Evolutionary conservation across 2,797 vertebrate genomes (phyloP).

Genomic region (Parauchenoglanis punctatus): DNA sequence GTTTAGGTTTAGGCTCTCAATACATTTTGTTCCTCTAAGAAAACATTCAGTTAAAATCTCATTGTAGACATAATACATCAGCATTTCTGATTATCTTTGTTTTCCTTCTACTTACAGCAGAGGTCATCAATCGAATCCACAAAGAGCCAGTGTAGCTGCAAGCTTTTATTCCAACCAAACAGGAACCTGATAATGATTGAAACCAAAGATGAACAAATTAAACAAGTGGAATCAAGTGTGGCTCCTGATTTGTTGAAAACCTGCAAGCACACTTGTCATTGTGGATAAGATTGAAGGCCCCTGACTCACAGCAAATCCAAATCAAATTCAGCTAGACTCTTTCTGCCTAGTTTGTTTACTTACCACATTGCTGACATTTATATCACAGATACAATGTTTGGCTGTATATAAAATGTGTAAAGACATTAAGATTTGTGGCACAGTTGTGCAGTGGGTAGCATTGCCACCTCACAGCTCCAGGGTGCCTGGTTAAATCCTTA

Average conservation of each 20-base stretch:
- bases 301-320: not conserved
- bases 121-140: no score
- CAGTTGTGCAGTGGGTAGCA: not conserved
- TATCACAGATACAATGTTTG: not conserved
- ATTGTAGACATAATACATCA: not conserved
- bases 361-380: not conserved
- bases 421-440: not conserved
- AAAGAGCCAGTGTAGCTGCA: not conserved
- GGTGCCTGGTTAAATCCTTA: not conserved
- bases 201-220: not conserved
- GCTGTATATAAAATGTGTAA: not conserved
- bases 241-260: not conserved
- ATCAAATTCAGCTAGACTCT: not conserved
- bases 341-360: not conserved
- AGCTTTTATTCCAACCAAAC: not conserved
- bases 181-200: not conserved
- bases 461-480: not conserved
- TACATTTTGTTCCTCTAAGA: not conserved
- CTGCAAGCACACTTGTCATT: not conserved
- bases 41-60: not conserved
- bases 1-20: not conserved
- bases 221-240: not conserved
- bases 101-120: not conserved
- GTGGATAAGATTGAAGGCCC: not conserved
- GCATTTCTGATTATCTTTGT: not conserved